Evolutionary conservation across 2,888 invertebrate species (phyloP).

Genomic region (Allolobophora icterica): DNA sequence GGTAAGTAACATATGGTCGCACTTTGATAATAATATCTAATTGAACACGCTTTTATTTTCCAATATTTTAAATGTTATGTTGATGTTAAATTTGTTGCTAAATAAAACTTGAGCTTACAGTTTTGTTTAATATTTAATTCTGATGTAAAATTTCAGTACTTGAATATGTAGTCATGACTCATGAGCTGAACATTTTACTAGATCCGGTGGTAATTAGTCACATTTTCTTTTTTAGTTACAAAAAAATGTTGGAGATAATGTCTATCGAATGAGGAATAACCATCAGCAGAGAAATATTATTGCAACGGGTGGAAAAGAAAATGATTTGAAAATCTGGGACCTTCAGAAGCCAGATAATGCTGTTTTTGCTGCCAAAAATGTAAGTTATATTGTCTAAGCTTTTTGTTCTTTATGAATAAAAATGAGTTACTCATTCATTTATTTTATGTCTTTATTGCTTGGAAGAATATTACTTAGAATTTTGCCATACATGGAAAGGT

Average conservation of each 20-base stretch:
- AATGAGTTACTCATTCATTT: neutral
- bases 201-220: neutral
- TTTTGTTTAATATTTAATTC: neutral
- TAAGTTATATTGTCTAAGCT: constrained; percentile 59
- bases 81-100: too few species aligned
- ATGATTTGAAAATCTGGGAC: constrained; percentile 86
- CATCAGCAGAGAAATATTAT: constrained; percentile 68
- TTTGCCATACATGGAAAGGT: neutral
- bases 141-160: neutral
- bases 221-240: neutral
- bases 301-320: constrained; percentile 88
- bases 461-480: neutral
- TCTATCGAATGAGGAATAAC: constrained; percentile 72
- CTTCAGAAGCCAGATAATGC: constrained; percentile 67
- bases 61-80: neutral
- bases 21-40: too few species aligned
- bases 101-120: neutral
- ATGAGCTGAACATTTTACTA: neutral
- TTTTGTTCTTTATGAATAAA: constrained; percentile 13
- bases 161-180: neutral
- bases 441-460: constrained; percentile 22
- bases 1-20: too few species aligned
- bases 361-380: constrained; percentile 73
- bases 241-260: constrained; percentile 69
- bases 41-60: too few species aligned